Evolutionary conservation across 1,140 invertebrate species (phyloP), one percentile per base, ranked within the genome.

Genomic region (Listronotus bonariensis): DNA sequence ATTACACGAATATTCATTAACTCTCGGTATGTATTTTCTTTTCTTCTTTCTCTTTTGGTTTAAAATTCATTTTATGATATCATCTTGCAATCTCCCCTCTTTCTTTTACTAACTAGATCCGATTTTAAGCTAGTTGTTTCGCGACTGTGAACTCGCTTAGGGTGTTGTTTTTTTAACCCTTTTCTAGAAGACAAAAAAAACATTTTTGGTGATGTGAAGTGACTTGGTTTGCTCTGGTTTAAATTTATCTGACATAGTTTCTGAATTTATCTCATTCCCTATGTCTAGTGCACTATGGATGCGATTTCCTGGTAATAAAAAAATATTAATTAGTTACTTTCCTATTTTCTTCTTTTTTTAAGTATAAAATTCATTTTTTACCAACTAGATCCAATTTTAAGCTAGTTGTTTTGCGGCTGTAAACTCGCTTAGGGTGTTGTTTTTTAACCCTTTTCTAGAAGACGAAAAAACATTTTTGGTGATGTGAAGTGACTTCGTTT

Each of bases 1-100:
- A 60, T 51, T 51, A 49, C 36, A 51, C 17, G 57, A 60, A 60
- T 60, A 60, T 60, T 36, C 57, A 60, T 49, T 49, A 51, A 51
- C 1, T 51, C 17, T 32, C 10, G 4, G 31, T 31, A 48, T 48
- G n/a, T 48, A 58, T 58, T 36, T 58, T 48, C 43, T 7, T 58
- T 48, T 58, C 42, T 43, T 48, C 54, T 56, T 56, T 56, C 54
- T 56, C 54, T 45, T 56, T 32, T 48, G 31, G 18, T 46, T 15
- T 46, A n/a, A 46, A 9, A 17, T 46, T 38, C 15, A 54, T 51
- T 53, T 32, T 32, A 42, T 12, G 34, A 36, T 36, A 36, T 36
- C 34, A 10, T 36, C 34, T 36, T 10, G 46, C 46, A 51, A 51
- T 60, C 57, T 60, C 46, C 57, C 57, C n/a, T 45, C 45, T 38